These are phyloP conservation scores for Loxodonta africana DNA, from an alignment of 2,113 vertebrate genomes.

Conservation along the genomic window DNA sequence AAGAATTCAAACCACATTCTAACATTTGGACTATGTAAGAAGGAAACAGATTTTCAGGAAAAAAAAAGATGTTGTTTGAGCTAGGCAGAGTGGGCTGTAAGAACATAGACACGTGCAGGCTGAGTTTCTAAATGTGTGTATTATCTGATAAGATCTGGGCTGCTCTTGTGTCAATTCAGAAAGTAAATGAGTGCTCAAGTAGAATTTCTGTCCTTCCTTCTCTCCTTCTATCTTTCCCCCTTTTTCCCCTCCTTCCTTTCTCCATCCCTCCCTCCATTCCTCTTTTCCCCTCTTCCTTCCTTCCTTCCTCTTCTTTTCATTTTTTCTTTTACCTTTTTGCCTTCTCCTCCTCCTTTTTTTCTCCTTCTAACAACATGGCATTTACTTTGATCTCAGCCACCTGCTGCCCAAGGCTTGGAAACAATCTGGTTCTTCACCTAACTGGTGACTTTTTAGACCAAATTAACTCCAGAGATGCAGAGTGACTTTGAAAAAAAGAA, in stretches of 20 bases:
- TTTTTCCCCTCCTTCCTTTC: not conserved
- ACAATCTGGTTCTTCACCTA: constrained; percentile 70
- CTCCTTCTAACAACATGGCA: constrained; percentile 52
- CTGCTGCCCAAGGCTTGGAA: constrained; percentile 75
- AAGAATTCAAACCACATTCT: constrained; percentile 84
- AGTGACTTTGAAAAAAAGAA: constrained; percentile 58
- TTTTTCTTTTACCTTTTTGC: not conserved
- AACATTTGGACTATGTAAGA: constrained; percentile 85
- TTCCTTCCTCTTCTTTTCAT: not conserved
- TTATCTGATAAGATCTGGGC: constrained; percentile 80
- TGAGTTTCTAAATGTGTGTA: constrained; percentile 76
- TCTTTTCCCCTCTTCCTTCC: not conserved
- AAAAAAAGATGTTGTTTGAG: constrained; percentile 79
- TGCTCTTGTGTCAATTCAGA: constrained; percentile 64
- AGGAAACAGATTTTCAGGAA: constrained; percentile 83
- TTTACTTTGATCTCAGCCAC: constrained; percentile 70
- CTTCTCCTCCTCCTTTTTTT: not conserved
- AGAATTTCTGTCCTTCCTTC: constrained; percentile 25
- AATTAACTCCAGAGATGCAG: constrained; percentile 74
- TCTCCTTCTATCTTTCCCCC: not conserved
- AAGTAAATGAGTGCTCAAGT: constrained; percentile 51
- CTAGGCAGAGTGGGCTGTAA: constrained; percentile 81
- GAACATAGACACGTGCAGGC: constrained; percentile 80
- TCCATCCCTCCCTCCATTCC: not conserved
- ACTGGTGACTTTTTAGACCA: constrained; percentile 71